Evolutionary conservation across 2,113 vertebrate genomes (phyloP), one percentile per base, ranked within the genome.

Genomic region (Apeltes quadracus): DNA sequence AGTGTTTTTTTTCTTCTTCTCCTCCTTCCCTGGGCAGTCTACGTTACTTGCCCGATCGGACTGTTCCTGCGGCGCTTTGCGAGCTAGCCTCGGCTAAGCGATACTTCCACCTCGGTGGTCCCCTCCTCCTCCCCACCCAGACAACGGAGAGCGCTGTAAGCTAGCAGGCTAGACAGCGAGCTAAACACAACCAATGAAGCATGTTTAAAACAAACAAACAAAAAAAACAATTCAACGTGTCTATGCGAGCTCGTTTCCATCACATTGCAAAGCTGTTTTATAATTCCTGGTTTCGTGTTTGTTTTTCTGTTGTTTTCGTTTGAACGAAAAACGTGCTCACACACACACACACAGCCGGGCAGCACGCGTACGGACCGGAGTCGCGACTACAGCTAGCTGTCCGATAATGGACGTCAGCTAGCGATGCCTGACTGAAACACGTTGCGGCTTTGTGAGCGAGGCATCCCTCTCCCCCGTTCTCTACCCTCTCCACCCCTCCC

Each of bases 31-130:
- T 69, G 54, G 53, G 39, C 81, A 77, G 78, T 84, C 27, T 50
- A 56, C 65, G 72, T 62, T 75, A 79, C 80, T 86, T 75, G 72
- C 78, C 74, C 36, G 71, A 64, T 75, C 90, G 79, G 92, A 91
- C 90, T 92, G 93, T 91, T 93, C 90, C 91, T 90, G 89, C 91
- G 44, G 89, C 90, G 84, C 89, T 88, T 78, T 50, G 83, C 69
- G 87, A 85, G 88, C 91, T 90, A 89, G 84, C 87, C 73, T 76
- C 87, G 9, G 87, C 85, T 83, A 82, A 85, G 71, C 75, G 62
- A 76, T 50, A 78, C 84, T 87, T 84, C 88, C 76, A 81, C 77
- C 84, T 78, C 85, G 89, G 84, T 92, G 85, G 86, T 81, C 88
- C 22, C 8, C 20, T 48, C 18, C 10, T 8, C 10, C 20, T 10